These are phyloP conservation scores for Scomber colias DNA, from an alignment of 2,113 vertebrate species.

Conservation along the genomic window DNA sequence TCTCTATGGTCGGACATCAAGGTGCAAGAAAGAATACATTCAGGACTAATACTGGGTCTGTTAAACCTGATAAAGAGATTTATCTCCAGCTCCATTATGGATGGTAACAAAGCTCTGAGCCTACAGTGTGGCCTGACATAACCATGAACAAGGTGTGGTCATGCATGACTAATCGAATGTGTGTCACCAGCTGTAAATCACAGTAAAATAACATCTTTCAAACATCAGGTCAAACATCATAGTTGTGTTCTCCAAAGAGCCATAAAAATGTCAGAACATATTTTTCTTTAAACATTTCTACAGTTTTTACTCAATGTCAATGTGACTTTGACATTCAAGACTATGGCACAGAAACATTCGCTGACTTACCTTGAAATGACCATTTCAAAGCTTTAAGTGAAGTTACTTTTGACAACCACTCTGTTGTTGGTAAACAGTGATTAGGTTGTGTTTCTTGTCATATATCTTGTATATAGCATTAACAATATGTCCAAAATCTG, in stretches of 20 bases:
- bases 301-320: constrained; percentile 1
- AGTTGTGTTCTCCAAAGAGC: constrained; percentile 27
- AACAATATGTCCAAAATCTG: too few species aligned
- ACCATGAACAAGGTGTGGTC: constrained; percentile 45
- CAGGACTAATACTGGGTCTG: constrained; percentile 32
- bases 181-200: constrained; percentile 17
- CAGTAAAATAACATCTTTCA: constrained; percentile 34
- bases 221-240: constrained; percentile 11
- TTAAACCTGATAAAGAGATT: constrained; percentile 60
- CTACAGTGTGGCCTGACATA: constrained; percentile 62
- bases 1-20: constrained; percentile 49
- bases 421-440: not conserved
- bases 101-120: constrained; percentile 44
- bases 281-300: not conserved
- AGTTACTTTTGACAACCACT: not conserved
- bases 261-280: constrained; percentile 1
- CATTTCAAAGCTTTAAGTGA: not conserved
- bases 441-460: too few species aligned
- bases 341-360: constrained; percentile 3
- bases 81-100: constrained; percentile 47
- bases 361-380: constrained; percentile 39
- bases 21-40: constrained; percentile 50
- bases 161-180: constrained; percentile 58
- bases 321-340: constrained; percentile 29
- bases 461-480: too few species aligned